phyloP scores from a whole-genome alignment of 2,888 invertebrate species.

The Conchocele bisecta region DNA sequence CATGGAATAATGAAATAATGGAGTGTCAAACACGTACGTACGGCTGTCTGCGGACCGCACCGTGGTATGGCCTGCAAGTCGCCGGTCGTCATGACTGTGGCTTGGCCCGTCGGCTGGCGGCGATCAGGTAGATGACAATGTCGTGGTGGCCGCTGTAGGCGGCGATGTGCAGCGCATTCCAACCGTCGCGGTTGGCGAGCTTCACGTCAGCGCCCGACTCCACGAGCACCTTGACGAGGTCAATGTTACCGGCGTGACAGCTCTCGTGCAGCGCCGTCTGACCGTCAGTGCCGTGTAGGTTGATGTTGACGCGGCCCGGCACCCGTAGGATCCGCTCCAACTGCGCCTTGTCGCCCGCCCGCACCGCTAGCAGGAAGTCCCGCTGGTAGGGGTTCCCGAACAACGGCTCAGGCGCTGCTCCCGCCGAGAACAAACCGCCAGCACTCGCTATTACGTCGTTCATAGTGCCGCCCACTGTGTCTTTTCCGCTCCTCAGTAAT shows the following conservation, averaged over 20 bases:
- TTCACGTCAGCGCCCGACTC: conserved; percentile 82
- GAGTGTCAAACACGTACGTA: too few species aligned
- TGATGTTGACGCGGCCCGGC: conserved; percentile 81
- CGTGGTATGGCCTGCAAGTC: too few species aligned
- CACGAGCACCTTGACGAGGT: conserved; percentile 83
- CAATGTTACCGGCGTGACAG: conserved; percentile 82
- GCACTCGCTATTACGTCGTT: too few species aligned
- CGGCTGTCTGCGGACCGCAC: too few species aligned
- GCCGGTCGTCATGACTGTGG: too few species aligned
- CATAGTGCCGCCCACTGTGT: too few species aligned
- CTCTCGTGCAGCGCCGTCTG: conserved; percentile 82
- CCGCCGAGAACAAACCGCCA: too few species aligned
- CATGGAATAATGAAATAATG: too few species aligned
- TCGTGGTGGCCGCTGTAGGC: conserved; percentile 82
- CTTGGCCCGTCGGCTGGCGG: conserved; percentile 57
- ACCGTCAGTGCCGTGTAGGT: conserved; percentile 82
- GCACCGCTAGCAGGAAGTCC: conserved; percentile 80
- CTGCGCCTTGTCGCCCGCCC: conserved; percentile 79
- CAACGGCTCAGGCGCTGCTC: too few species aligned
- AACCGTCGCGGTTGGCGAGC: conserved; percentile 83
- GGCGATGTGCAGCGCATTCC: conserved; percentile 82
- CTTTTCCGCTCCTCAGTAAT: too few species aligned
- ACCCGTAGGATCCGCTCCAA: conserved; percentile 79
- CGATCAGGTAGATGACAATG: conserved; percentile 78
- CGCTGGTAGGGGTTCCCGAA: conserved; percentile 74